Conservation (phyloP, 2,888 invertebrate species). For the Aromia moschata region DNA sequence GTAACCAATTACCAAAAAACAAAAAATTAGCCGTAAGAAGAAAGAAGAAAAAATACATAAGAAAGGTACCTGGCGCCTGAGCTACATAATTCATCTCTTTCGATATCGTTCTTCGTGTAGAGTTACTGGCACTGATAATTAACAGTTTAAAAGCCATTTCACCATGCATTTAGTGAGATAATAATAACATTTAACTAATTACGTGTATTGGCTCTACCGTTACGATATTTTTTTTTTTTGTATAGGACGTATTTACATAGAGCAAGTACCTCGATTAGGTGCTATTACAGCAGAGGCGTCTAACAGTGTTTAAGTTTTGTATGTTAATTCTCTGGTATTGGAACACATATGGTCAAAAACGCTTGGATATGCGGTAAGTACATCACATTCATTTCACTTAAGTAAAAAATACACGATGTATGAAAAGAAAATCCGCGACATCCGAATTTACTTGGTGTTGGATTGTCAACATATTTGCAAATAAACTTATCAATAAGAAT, state of each 20-base stretch:
- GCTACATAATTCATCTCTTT: too few relatives aligned
- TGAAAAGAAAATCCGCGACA: too few relatives aligned
- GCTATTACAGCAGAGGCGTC: not conserved
- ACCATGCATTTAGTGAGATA: slow-evolving; percentile 4
- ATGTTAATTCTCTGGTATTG: not conserved
- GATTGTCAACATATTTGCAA: not conserved
- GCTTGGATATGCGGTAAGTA: too few relatives aligned
- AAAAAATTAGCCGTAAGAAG: too few relatives aligned
- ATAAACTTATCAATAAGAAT: not conserved
- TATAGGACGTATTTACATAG: not conserved
- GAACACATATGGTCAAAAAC: too few relatives aligned
- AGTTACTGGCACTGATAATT: not conserved
- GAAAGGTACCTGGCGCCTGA: too few relatives aligned
- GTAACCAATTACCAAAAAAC: too few relatives aligned
- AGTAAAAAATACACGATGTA: too few relatives aligned
- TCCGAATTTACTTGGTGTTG: too few relatives aligned
- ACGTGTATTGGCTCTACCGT: not conserved
- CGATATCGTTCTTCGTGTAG: not conserved
- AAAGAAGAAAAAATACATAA: too few relatives aligned
- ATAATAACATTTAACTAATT: not conserved
- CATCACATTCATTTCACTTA: too few relatives aligned
- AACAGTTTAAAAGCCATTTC: slow-evolving; percentile 13
- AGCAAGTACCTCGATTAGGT: not conserved
- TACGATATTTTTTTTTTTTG: not conserved
- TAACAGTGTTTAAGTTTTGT: not conserved